Evolutionary conservation across 2,888 invertebrate species (phyloP).

Genomic region (Dioctria rufipes): DNA sequence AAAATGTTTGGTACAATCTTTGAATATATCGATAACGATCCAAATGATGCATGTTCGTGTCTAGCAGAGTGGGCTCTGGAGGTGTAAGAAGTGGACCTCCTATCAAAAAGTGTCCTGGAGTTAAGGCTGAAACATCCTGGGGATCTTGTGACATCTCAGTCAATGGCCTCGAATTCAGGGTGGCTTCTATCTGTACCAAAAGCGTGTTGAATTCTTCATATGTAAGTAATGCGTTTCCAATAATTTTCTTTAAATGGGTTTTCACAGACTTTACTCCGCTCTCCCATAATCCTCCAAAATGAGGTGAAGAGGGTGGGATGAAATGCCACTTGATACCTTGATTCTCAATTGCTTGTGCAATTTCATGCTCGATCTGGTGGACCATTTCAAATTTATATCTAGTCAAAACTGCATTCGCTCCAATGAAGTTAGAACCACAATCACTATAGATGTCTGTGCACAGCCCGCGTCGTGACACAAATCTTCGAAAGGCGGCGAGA

Average conservation of each 20-base stretch:
- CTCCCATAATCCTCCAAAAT: conserved; percentile 9
- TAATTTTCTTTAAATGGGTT: neutral
- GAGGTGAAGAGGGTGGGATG: conserved; percentile 12
- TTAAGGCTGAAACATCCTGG: no score
- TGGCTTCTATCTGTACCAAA: neutral
- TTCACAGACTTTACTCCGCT: neutral
- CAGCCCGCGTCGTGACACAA: neutral
- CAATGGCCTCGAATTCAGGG: neutral
- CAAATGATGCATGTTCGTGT: neutral
- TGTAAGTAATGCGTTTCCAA: neutral
- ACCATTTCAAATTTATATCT: neutral
- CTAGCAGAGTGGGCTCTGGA: no score
- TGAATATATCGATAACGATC: no score
- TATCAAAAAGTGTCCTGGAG: conserved; percentile 28
- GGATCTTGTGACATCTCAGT: neutral
- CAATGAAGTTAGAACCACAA: neutral
- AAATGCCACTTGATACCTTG: neutral
- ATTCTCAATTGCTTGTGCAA: neutral
- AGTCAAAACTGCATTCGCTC: neutral
- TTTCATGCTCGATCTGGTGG: neutral
- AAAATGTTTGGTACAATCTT: no score
- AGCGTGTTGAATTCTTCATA: neutral
- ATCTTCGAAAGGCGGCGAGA: neutral
- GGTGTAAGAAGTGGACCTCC: no score
- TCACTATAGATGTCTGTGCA: neutral